Percentiles rank a stretch among this genome's conserved stretches.
phyloP scores from a whole-genome alignment of 2,113 vertebrate species.

The Crotalus helleri region DNA sequence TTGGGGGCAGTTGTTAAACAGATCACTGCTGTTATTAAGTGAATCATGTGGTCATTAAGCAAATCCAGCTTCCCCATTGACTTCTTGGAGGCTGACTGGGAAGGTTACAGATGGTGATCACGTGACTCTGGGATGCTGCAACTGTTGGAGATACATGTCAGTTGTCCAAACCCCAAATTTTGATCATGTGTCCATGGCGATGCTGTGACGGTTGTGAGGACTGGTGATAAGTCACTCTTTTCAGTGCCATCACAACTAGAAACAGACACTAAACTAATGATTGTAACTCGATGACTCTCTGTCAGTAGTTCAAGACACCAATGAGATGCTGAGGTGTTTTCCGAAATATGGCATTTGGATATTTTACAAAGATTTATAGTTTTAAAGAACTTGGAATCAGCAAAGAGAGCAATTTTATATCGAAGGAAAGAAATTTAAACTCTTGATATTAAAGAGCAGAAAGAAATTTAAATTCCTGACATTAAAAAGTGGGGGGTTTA shows the following conservation, averaged over 20 bases:
- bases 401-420: neutral
- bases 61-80: neutral
- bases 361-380: neutral
- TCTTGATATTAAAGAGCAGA: neutral
- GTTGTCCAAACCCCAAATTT: neutral
- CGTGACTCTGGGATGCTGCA: neutral
- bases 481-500: neutral
- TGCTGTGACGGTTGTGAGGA: neutral
- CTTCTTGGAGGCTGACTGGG: neutral
- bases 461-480: neutral
- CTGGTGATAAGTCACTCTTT: neutral
- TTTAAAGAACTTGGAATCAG: neutral
- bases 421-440: neutral
- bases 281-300: neutral
- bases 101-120: neutral
- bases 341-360: neutral
- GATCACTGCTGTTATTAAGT: neutral
- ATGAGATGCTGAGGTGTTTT: neutral
- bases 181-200: neutral
- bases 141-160: neutral
- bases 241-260: neutral
- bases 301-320: neutral
- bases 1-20: neutral
- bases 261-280: neutral
- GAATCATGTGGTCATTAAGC: neutral